Base-by-base conservation (phyloP, 2,113 vertebrate species). In the Microcebus ravelobensis region DNA sequence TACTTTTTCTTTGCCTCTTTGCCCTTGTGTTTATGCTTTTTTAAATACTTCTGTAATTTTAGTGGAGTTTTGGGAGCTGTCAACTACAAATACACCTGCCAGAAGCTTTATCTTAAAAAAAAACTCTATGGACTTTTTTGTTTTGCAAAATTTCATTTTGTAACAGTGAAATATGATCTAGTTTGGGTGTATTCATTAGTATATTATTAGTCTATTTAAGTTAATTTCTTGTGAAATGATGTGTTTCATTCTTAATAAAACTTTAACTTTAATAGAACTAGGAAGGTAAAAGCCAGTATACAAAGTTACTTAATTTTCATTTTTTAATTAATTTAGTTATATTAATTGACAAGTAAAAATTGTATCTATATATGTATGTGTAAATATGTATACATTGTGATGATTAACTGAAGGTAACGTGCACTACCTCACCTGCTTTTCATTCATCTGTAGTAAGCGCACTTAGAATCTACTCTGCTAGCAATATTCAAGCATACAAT, bases 241-340 rank as follows among this genome's bases (percentile, higher is more conserved):
- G 4, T 55, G 21, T 87, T 97, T 94, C 12, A 1, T 73, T 79
- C 55, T 80, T 34, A 91, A 39, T 82, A 79, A 92, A 96, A 81
- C 15, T 45, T 96, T 63, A 79, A 39, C 27, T 83, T 87, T 27
- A 87, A 65, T 63, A 92, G n/a, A 87, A 87, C 27, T 55, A 45
- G 23, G 31, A 21, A 83, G 7, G 18, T 77, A 74, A 90, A 93
- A 76, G 20, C 48, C 82, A 87, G 4, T 45, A n/a, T 68, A 82
- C 23, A 31, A 59, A 80, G 8, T 90, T 76, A 70, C 20, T 80
- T 91, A 90, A 48, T 50, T 85, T 92, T 36, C 68, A 42, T 39
- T 59, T 59, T 55, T 36, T 14, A 74, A 74, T 57, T 29, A 45
- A 45, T 45, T 45, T 74, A 29, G 25, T 45, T 74, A 29, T 74